phyloP scores from a whole-genome alignment of 2,113 vertebrate genomes.

The Trichechus manatus region DNA sequence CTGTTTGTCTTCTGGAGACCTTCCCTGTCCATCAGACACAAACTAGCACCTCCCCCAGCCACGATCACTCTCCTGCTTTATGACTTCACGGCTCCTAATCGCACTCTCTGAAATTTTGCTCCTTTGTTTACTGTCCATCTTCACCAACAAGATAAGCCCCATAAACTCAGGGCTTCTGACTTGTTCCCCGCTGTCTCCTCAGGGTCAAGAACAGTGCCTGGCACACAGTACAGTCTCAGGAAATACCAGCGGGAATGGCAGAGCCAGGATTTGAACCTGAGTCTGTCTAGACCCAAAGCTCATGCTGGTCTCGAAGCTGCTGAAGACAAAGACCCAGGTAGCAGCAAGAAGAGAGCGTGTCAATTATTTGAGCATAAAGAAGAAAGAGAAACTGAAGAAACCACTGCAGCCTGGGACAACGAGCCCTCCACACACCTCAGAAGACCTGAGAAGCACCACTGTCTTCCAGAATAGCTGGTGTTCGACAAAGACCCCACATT shows the following conservation, averaged over 20 bases:
- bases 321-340: accelerated
- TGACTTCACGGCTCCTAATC: too few relatives aligned
- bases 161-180: background rate
- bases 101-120: background rate
- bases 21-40: background rate
- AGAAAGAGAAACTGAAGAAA: background rate
- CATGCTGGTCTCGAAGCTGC: background rate
- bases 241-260: background rate
- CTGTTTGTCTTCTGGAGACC: background rate
- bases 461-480: background rate
- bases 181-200: background rate
- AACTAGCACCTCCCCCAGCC: too few relatives aligned
- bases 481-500: background rate
- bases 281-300: background rate
- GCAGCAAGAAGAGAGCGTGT: background rate
- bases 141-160: too few relatives aligned
- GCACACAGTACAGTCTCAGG: background rate
- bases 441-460: background rate
- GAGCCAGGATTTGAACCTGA: background rate
- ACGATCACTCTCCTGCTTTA: background rate
- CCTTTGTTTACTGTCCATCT: background rate
- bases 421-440: background rate
- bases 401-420: background rate
- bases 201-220: accelerated
- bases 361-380: too few relatives aligned